Percentiles rank a stretch among this genome's conserved stretches.
Evolutionary conservation across 1,140 invertebrate species (phyloP).

Genomic region (Atta texana): DNA sequence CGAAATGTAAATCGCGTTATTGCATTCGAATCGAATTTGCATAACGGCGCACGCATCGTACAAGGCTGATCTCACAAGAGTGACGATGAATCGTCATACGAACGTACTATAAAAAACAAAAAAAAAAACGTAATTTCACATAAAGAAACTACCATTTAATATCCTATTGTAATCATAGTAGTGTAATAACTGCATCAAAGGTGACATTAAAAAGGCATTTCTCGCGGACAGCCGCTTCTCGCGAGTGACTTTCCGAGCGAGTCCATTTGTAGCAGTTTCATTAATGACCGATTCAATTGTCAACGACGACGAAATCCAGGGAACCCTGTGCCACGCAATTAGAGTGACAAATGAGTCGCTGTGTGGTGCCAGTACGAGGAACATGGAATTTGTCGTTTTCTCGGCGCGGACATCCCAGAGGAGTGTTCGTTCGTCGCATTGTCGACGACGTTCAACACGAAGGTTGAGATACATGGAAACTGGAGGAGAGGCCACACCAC

Average conservation of each 20-base stretch:
- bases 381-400: not conserved
- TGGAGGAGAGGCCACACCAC: conserved; percentile 46
- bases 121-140: not conserved
- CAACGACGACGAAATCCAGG: conserved; percentile 43
- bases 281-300: conserved; percentile 53
- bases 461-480: conserved; percentile 49
- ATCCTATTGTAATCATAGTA: not conserved
- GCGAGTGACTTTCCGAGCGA: not conserved
- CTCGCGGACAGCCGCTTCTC: not conserved
- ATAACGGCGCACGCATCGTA: conserved; percentile 5
- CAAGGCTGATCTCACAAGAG: not conserved
- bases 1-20: conserved; percentile 42
- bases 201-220: not conserved
- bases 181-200: too few species aligned
- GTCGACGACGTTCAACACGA: conserved; percentile 29
- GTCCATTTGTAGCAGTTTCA: not conserved
- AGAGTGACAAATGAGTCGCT: conserved; percentile 53
- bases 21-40: conserved; percentile 37
- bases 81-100: not conserved
- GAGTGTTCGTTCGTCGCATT: conserved; percentile 18
- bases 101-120: not conserved
- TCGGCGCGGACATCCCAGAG: not conserved
- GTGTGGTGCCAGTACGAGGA: not conserved
- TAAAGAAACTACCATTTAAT: not conserved
- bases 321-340: conserved; percentile 23